phyloP scores from a whole-genome alignment of 2,888 invertebrate genomes.

The Timema podura region DNA sequence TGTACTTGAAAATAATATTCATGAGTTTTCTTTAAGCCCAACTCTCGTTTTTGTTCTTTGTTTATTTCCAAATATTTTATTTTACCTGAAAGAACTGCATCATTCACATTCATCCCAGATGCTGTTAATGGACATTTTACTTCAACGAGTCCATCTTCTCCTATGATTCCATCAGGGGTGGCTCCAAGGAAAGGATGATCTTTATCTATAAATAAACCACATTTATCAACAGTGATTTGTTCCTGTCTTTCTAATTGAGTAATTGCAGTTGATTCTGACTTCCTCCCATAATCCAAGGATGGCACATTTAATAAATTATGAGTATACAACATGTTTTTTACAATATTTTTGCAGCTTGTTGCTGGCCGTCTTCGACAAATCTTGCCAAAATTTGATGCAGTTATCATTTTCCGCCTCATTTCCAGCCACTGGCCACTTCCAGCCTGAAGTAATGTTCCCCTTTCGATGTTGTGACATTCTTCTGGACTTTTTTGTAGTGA shows the following conservation, averaged over 20 bases:
- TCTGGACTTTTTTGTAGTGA: conserved; percentile 17
- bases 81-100: conserved; percentile 20
- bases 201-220: conserved; percentile 36
- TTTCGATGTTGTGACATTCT: conserved; percentile 36
- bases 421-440: not conserved
- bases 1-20: conserved; percentile 20
- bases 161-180: conserved; percentile 34
- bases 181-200: conserved; percentile 31
- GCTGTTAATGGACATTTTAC: conserved; percentile 33
- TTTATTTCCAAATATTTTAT: conserved; percentile 2
- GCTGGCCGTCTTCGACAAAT: not conserved
- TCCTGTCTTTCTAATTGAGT: conserved; percentile 24
- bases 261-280: conserved; percentile 29
- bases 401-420: not conserved
- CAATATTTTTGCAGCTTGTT: not conserved
- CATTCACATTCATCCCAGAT: conserved; percentile 22
- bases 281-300: conserved; percentile 29
- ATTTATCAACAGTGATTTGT: conserved; percentile 27
- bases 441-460: conserved; percentile 8
- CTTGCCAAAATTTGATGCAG: not conserved
- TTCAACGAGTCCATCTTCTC: conserved; percentile 32
- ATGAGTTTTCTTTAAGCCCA: too few relatives aligned
- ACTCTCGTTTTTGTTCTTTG: too few relatives aligned
- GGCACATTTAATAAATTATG: not conserved
- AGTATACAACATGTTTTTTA: not conserved